Evolutionary conservation across 2,888 invertebrate genomes (phyloP).

Genomic region (Laothoe populi): DNA sequence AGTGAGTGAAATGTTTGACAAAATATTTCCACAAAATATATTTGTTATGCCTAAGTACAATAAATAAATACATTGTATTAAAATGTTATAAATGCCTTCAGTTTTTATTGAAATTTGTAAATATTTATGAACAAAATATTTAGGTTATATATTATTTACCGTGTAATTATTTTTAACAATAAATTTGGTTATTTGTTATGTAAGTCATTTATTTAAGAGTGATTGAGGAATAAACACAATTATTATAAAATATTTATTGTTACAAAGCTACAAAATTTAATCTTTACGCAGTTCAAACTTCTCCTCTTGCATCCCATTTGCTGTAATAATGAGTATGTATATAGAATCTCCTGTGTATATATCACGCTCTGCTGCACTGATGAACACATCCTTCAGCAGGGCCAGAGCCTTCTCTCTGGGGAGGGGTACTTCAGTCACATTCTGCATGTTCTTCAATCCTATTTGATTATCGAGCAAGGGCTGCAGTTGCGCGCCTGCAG

Average conservation of each 20-base stretch:
- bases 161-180: conserved; percentile 67
- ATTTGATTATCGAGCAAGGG: conserved; percentile 98
- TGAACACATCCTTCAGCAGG: conserved; percentile 97
- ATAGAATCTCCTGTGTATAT: conserved; percentile 98
- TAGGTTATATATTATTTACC: conserved; percentile 69
- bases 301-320: conserved; percentile 91
- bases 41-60: conserved; percentile 84
- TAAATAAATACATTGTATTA: conserved; percentile 62
- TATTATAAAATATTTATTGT: conserved; percentile 44
- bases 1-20: conserved; percentile 77
- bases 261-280: conserved; percentile 79
- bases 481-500: conserved; percentile 95
- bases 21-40: conserved; percentile 78
- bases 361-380: conserved; percentile 98
- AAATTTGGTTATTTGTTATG: conserved; percentile 72
- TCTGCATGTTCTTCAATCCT: conserved; percentile 94
- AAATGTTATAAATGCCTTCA: conserved; percentile 47
- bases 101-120: conserved; percentile 61
- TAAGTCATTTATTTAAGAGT: conserved; percentile 40
- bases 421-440: conserved; percentile 86
- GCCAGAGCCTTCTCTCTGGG: conserved; percentile 92
- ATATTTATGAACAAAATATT: conserved; percentile 74
- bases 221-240: conserved; percentile 34
- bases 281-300: conserved; percentile 94
- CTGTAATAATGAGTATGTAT: conserved; percentile 93